These are phyloP conservation scores for Nesoenas mayeri DNA, from an alignment of 2,113 vertebrate species.

Conservation along the genomic window DNA sequence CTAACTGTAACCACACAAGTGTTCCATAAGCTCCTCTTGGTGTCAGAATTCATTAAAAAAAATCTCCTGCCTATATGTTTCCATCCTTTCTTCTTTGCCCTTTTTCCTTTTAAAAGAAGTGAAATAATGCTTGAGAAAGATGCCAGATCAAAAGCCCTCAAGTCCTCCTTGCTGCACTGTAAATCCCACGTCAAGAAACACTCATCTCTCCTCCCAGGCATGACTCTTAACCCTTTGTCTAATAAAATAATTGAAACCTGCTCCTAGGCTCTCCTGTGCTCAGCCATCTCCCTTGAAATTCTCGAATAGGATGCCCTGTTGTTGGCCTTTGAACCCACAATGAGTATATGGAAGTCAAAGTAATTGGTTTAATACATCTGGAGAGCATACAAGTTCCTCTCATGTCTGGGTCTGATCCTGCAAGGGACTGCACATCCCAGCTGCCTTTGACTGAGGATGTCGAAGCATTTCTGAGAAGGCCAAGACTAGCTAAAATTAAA, in stretches of 20 bases:
- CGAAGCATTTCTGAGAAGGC: background rate
- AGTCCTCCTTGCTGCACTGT: conserved; percentile 26
- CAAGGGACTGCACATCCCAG: background rate
- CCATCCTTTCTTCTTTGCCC: background rate
- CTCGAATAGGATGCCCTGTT: conserved; percentile 4
- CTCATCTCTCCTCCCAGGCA: conserved; percentile 34
- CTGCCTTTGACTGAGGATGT: background rate
- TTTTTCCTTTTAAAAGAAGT: background rate
- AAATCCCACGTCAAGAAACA: conserved; percentile 47
- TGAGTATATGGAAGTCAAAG: conserved; percentile 46
- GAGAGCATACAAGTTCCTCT: conserved; percentile 39
- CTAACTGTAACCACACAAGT: background rate
- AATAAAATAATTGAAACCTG: conserved; percentile 66
- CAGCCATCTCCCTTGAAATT: conserved; percentile 50
- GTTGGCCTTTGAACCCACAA: conserved; percentile 57
- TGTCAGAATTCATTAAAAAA: conserved; percentile 20
- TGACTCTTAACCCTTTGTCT: conserved; percentile 48
- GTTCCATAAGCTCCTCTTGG: background rate
- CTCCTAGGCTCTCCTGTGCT: conserved; percentile 9
- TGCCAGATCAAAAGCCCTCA: conserved; percentile 49
- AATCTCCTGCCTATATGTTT: background rate
- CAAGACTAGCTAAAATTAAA: background rate
- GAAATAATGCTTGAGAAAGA: conserved; percentile 42
- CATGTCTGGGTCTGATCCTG: conserved; percentile 22
- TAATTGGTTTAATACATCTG: conserved; percentile 59